Evolutionary conservation across 2,113 vertebrate genomes (phyloP), one percentile per base, ranked within the genome.

Genomic region (Oceanites oceanicus): DNA sequence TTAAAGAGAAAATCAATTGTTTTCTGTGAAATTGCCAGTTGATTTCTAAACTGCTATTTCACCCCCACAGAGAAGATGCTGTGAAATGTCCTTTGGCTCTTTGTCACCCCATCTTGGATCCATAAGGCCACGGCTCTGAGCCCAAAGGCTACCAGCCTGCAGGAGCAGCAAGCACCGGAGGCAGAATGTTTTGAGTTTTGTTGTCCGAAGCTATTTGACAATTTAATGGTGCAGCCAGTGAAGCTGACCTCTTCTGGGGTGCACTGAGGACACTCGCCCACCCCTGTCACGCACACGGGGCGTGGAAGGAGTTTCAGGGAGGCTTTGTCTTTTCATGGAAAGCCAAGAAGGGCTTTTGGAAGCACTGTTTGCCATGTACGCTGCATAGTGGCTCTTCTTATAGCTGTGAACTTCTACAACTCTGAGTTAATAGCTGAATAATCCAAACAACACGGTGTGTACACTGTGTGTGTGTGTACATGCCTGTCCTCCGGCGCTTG

Each of bases 281-380:
- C 15, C 7, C 44, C 49, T 7, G 1, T 20, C 0, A 0, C 6
- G 20, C 4, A 3, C 6, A 4, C 6, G 0, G 0, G 3, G 30
- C 0, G 0, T 1, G 4, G 45, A 42, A 68, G n/a, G 50, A 19
- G 42, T 55, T 83, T 58, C 3, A 15, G 29, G 32, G 6, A 40
- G 34, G 27, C 53, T 94, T 91, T 85, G 36, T 55, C 61, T 77
- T 77, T 36, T 61, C 15, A 0, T 40, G 68, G 10, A 84, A 81
- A 89, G 38, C 53, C 53, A 52, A 16, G n/a, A 36, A 47, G 29
- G 23, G 20, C 27, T 90, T 84, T 65, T 34, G 68, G 79, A 40
- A 58, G 68, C 10, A 4, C 19, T 47, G 21, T 34, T 79, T 56
- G n/a, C n/a, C 4, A 21, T 25, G 34, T 53, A 42, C 17, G n/a